These are phyloP conservation scores for Agrotis ipsilon DNA, from an alignment of 2,888 invertebrate genomes.

Conservation along the genomic window DNA sequence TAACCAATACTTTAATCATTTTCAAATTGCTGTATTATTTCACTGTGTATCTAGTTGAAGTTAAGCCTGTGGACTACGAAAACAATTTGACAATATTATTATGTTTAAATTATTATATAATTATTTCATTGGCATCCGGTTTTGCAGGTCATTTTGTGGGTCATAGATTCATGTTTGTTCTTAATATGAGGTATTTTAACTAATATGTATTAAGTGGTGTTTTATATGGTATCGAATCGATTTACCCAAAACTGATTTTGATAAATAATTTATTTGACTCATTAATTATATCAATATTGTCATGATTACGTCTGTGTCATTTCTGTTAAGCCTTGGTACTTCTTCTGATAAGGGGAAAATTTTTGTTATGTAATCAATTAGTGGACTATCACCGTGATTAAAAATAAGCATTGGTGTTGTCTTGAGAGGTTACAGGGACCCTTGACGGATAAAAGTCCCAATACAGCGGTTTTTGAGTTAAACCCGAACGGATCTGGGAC, in stretches of 20 bases:
- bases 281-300: background rate
- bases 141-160: background rate
- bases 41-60: slow-evolving; percentile 15
- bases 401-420: slow-evolving; percentile 1
- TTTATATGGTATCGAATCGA: background rate
- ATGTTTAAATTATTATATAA: slow-evolving; percentile 20
- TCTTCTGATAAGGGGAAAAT: background rate
- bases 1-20: slow-evolving; percentile 14
- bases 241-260: slow-evolving; percentile 1
- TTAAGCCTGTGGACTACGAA: slow-evolving; percentile 26
- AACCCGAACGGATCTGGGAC: background rate
- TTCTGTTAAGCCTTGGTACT: background rate
- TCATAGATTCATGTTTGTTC: no score
- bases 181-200: no score
- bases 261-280: background rate
- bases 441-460: background rate
- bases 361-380: background rate
- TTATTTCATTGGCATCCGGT: slow-evolving; percentile 18
- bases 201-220: no score
- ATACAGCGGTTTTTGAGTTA: background rate
- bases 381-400: background rate
- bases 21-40: slow-evolving; percentile 34
- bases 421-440: background rate
- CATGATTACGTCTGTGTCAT: background rate
- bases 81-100: slow-evolving; percentile 4